phyloP scores from a whole-genome alignment of 2,113 vertebrate genomes.

The Antechinus flavipes region DNA sequence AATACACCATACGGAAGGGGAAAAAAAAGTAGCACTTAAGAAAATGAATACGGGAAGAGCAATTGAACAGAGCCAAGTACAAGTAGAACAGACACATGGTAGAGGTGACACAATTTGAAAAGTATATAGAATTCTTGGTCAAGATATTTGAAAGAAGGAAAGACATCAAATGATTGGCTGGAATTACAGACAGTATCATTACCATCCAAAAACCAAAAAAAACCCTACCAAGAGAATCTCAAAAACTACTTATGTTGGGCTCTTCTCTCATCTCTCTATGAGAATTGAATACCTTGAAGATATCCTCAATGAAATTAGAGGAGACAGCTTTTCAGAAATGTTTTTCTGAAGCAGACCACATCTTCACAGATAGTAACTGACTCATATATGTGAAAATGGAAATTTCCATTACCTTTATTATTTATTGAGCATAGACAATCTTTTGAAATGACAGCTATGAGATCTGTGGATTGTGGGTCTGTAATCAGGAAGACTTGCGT shows the following conservation, averaged over 20 bases:
- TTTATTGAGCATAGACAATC: background rate
- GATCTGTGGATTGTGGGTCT: no score
- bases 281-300: background rate
- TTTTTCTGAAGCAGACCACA: background rate
- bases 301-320: background rate
- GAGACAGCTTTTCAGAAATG: background rate
- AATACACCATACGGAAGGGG: background rate
- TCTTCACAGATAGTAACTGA: background rate
- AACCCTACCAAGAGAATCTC: background rate
- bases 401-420: background rate
- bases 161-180: background rate
- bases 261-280: background rate
- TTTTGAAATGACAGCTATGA: background rate
- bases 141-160: background rate
- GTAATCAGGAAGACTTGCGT: background rate
- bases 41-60: background rate
- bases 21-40: background rate
- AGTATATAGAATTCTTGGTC: background rate
- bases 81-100: background rate
- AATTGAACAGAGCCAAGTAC: background rate
- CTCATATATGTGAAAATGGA: background rate
- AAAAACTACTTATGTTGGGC: background rate
- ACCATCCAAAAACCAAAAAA: background rate
- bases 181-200: background rate
- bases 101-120: background rate